phyloP scores from a whole-genome alignment of 2,888 invertebrate species.

The Drosophila austrosaltans region DNA sequence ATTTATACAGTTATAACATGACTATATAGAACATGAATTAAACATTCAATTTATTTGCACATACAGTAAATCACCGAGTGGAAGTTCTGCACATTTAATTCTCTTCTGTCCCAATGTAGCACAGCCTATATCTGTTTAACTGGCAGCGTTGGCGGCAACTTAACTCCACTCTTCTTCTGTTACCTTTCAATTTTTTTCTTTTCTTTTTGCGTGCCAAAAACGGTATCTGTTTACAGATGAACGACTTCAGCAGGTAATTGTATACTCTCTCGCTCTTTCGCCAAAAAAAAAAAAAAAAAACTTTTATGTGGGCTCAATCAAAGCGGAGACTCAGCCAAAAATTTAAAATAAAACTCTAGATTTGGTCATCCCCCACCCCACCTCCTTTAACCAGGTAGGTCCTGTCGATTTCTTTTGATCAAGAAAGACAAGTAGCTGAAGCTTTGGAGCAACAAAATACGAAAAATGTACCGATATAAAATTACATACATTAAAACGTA shows the following conservation, averaged over 20 bases:
- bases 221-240: slow-evolving; percentile 75
- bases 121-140: slow-evolving; percentile 3
- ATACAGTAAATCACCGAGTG: neutral
- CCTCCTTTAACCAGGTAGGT: slow-evolving; percentile 55
- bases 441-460: slow-evolving; percentile 33
- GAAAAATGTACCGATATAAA: slow-evolving; percentile 55
- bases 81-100: neutral
- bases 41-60: neutral
- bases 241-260: slow-evolving; percentile 65
- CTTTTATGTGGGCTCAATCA: slow-evolving; percentile 41
- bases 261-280: slow-evolving; percentile 51
- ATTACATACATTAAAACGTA: slow-evolving; percentile 66
- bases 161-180: slow-evolving; percentile 14
- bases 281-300: neutral
- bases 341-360: slow-evolving; percentile 4
- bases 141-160: slow-evolving; percentile 43
- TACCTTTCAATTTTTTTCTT: neutral
- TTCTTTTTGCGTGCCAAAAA: slow-evolving; percentile 50
- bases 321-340: slow-evolving; percentile 30
- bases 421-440: slow-evolving; percentile 53
- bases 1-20: too few species aligned
- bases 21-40: neutral
- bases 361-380: neutral
- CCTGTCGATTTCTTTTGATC: slow-evolving; percentile 53
- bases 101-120: neutral